phyloP scores from a whole-genome alignment of 2,888 invertebrate genomes.

The Tipula lateralis region DNA sequence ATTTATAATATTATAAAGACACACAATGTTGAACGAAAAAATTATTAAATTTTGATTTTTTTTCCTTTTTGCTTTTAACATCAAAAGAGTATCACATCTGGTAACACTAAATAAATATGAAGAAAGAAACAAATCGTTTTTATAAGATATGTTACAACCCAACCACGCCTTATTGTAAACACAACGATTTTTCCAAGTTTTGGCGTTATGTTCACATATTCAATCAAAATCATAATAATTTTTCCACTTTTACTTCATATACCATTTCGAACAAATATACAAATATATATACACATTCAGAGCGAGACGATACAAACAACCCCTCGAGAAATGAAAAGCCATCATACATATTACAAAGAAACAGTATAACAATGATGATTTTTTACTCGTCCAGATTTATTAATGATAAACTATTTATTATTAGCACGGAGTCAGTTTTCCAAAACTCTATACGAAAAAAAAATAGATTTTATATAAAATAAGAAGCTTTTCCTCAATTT shows the following conservation, averaged over 20 bases:
- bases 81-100: constrained; percentile 21
- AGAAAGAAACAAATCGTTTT: background rate
- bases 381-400: background rate
- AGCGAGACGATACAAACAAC: background rate
- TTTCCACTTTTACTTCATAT: background rate
- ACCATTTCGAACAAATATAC: background rate
- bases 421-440: background rate
- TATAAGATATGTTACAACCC: constrained; percentile 4
- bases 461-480: too few species aligned
- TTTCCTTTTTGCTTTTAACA: background rate
- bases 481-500: background rate
- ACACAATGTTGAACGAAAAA: background rate
- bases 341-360: background rate
- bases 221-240: constrained; percentile 1
- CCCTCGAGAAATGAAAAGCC: background rate
- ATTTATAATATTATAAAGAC: background rate
- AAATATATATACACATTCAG: background rate
- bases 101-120: constrained; percentile 19
- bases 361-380: background rate
- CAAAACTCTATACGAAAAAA: background rate
- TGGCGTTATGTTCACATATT: background rate
- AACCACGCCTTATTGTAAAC: constrained; percentile 11
- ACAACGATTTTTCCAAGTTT: background rate
- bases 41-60: constrained; percentile 4
- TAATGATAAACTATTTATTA: constrained; percentile 11